Base-by-base conservation (phyloP, 1,140 invertebrate species). In the Aethina tumida region DNA sequence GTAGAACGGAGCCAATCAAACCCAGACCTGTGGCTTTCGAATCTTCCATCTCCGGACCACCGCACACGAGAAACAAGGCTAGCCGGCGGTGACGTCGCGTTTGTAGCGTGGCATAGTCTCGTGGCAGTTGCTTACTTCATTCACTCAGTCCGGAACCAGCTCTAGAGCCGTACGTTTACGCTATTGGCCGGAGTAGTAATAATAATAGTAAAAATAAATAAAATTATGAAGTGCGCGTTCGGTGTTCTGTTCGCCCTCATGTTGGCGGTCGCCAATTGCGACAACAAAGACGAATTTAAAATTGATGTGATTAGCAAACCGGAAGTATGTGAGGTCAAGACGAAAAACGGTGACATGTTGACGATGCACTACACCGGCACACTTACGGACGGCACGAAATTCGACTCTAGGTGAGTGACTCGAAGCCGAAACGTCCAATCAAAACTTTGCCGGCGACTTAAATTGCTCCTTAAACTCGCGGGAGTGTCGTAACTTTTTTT, bases 361-460 rank as follows among this genome's bases (percentile, higher is more conserved):
- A 86, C 85, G 29, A 94, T 95, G 89, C 90, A 95, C 62, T 95
- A 95, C 58, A 87, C 80, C 20, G 90, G 90, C 46, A 91, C 83
- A 13, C 69, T 94, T 24, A 67, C 71, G 43, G 84, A 93, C 64
- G 89, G 88, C 35, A 88, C 76, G 53, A 88, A 92, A 66, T 95
- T 95, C 58, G 89, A 95, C 62, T 92, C 88, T 49, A 93, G 88
- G 86, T 92, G 70, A 75, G 71, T 27, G 8, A 34, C 15, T 15
- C 22, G 22, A 24, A 7, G 6, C n/a, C 22, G n/a, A 31, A n/a
- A n/a, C n/a, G n/a, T n/a, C n/a, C n/a, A n/a, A n/a, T n/a, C n/a
- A n/a, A n/a, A n/a, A n/a, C n/a, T n/a, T n/a, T n/a, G n/a, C n/a
- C n/a, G n/a, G n/a, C n/a, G n/a, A n/a, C n/a, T n/a, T n/a, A n/a